These are phyloP conservation scores for Brachyrhaphis roseni DNA, from an alignment of 2,797 vertebrate species.

Conservation along the genomic window DNA sequence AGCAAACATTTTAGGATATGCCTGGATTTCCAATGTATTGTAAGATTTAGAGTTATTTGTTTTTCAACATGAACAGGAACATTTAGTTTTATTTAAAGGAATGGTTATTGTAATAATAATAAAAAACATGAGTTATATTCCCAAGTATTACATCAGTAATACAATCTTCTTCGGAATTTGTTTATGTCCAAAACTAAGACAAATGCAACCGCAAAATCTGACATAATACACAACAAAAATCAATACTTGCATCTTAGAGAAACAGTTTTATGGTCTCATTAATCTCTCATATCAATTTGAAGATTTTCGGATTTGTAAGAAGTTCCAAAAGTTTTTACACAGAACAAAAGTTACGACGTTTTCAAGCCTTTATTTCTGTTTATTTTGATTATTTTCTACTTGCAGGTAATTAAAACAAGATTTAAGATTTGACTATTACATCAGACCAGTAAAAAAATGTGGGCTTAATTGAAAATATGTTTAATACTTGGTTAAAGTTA, in stretches of 20 bases:
- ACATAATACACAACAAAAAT: neutral
- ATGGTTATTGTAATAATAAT: neutral
- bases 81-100: neutral
- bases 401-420: neutral
- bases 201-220: neutral
- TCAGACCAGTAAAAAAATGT: neutral
- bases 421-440: neutral
- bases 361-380: neutral
- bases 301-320: neutral
- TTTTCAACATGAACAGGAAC: neutral
- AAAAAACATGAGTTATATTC: neutral
- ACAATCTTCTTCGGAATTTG: neutral
- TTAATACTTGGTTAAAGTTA: neutral
- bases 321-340: neutral
- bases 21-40: neutral
- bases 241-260: neutral
- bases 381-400: neutral
- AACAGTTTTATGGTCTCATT: neutral
- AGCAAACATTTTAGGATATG: neutral
- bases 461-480: neutral
- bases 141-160: neutral
- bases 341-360: neutral
- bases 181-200: neutral
- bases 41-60: neutral
- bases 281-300: neutral